Evolutionary conservation across 2,113 vertebrate genomes (phyloP).

Genomic region (Pluvialis apricaria): DNA sequence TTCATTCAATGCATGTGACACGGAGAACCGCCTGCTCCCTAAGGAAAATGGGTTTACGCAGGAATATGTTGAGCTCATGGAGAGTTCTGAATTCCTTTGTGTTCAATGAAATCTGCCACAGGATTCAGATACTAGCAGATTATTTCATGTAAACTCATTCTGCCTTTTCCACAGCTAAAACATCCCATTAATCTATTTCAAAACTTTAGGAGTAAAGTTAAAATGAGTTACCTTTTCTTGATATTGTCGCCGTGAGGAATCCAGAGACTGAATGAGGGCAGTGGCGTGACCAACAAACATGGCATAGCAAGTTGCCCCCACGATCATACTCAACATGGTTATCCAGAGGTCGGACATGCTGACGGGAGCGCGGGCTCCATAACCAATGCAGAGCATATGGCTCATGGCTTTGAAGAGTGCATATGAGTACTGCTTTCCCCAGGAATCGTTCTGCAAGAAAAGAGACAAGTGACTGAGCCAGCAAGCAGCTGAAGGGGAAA

Average conservation of each 20-base stretch:
- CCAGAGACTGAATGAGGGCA: slow-evolving; percentile 96
- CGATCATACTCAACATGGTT: slow-evolving; percentile 99
- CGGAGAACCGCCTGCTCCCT: rapidly evolving
- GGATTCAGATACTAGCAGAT: not conserved
- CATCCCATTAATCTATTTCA: not conserved
- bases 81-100: rapidly evolving
- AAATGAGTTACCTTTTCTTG: slow-evolving; percentile 92
- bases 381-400: slow-evolving; percentile 98
- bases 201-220: not conserved
- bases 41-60: not conserved
- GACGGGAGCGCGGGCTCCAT: slow-evolving; percentile 92
- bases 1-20: not conserved
- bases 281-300: slow-evolving; percentile 99
- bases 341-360: slow-evolving; percentile 99
- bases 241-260: slow-evolving; percentile 94
- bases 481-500: not conserved
- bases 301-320: slow-evolving; percentile 97
- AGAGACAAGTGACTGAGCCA: slow-evolving; percentile 38
- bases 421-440: slow-evolving; percentile 98
- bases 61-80: not conserved
- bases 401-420: slow-evolving; percentile 99
- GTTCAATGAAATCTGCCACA: not conserved
- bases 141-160: not conserved
- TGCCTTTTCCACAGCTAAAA: not conserved
- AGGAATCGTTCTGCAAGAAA: slow-evolving; percentile 91